Evolutionary conservation across 2,113 vertebrate genomes (phyloP).

Genomic region (Gasterosteus aculeatus): DNA sequence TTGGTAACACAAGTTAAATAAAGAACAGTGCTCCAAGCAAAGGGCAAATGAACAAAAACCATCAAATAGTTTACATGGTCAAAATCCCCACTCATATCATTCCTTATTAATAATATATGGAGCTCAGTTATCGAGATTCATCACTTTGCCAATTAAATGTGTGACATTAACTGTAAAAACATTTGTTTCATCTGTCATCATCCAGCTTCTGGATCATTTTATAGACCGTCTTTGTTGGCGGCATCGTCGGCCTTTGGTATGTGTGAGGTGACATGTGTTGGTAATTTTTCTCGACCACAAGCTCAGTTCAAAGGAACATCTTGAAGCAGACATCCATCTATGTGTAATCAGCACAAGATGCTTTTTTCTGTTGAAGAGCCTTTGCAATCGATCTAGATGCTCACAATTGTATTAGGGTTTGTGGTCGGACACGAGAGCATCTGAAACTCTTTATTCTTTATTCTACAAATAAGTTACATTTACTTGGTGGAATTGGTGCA

Average conservation of each 20-base stretch:
- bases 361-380: slow-evolving; percentile 38
- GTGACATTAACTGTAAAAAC: not conserved
- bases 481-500: slow-evolving; percentile 21
- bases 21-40: not conserved
- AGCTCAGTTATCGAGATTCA: not conserved
- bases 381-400: slow-evolving; percentile 26
- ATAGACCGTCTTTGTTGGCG: slow-evolving; percentile 11
- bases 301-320: slow-evolving; percentile 35
- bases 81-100: not conserved
- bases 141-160: not conserved
- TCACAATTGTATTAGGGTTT: slow-evolving; percentile 43
- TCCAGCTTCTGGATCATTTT: slow-evolving; percentile 15
- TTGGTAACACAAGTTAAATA: not conserved
- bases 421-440: slow-evolving; percentile 41
- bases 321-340: slow-evolving; percentile 43
- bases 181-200: slow-evolving; percentile 25
- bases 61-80: not conserved
- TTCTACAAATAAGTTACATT: slow-evolving; percentile 42
- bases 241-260: not conserved
- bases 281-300: slow-evolving; percentile 8
- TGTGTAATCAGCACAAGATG: slow-evolving; percentile 55
- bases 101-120: not conserved
- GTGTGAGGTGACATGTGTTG: slow-evolving; percentile 8
- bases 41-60: not conserved
- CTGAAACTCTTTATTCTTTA: slow-evolving; percentile 50